phyloP scores from a whole-genome alignment of 2,113 vertebrate genomes.

The Pogonocichla stellata region DNA sequence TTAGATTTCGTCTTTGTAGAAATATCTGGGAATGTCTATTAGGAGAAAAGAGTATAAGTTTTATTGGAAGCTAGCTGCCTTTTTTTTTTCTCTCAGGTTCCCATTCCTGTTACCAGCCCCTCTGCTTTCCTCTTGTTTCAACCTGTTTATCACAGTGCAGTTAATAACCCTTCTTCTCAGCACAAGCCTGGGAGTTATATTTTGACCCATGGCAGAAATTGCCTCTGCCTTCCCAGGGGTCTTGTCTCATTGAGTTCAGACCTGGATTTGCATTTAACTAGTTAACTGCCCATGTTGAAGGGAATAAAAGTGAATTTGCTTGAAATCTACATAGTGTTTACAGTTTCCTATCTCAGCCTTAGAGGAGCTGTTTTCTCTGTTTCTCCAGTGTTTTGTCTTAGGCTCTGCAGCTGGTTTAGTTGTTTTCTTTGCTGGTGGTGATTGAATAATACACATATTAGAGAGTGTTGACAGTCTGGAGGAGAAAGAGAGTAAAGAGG shows the following conservation, averaged over 20 bases:
- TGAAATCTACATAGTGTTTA: not conserved
- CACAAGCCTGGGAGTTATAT: not conserved
- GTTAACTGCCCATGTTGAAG: not conserved
- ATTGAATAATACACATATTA: accelerated
- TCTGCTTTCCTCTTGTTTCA: not conserved
- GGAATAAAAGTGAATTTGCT: not conserved
- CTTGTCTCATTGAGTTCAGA: not conserved
- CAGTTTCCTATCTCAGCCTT: not conserved
- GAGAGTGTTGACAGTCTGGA: not conserved
- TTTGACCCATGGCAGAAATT: not conserved
- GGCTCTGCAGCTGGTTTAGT: not conserved
- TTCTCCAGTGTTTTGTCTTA: not conserved
- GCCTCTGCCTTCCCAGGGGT: not conserved
- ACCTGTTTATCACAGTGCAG: not conserved
- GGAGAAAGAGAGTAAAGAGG: not conserved
- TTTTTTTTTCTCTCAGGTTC: not conserved
- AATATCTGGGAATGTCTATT: not conserved
- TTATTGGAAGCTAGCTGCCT: not conserved
- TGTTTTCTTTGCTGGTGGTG: not conserved
- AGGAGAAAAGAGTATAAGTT: not conserved
- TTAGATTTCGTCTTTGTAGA: not conserved
- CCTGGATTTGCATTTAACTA: not conserved
- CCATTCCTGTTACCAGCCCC: not conserved
- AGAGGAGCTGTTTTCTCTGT: not conserved
- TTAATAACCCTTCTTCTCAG: not conserved